Conservation (phyloP, 1,140 invertebrate species). For the Lordiphosa collinella region DNA sequence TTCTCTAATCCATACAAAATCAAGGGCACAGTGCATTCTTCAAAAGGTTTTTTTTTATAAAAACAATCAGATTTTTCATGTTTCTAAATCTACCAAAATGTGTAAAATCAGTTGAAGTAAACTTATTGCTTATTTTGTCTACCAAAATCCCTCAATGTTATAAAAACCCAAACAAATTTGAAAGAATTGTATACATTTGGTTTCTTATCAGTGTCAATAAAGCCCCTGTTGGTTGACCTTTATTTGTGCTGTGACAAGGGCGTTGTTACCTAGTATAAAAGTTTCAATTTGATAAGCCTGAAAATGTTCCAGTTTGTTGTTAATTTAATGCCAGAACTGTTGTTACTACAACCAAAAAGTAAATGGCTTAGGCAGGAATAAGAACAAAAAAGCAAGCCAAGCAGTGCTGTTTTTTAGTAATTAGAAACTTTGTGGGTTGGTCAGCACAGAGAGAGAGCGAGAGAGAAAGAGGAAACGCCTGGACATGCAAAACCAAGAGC, state of each 20-base stretch:
- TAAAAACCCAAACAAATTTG: too few relatives aligned
- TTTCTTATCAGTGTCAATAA: too few relatives aligned
- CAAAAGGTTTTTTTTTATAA: too few relatives aligned
- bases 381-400: slow-evolving; percentile 12
- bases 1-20: too few relatives aligned
- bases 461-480: slow-evolving; percentile 10
- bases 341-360: not conserved
- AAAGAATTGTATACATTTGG: too few relatives aligned
- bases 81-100: too few relatives aligned
- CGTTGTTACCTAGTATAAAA: slow-evolving; percentile 26
- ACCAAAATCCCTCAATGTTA: too few relatives aligned
- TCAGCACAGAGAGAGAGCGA: not conserved
- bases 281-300: slow-evolving; percentile 40
- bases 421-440: slow-evolving; percentile 46
- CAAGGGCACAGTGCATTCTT: too few relatives aligned
- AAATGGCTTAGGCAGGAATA: not conserved
- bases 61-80: too few relatives aligned
- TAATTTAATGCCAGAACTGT: not conserved
- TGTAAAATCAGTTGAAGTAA: too few relatives aligned
- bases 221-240: too few relatives aligned
- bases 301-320: slow-evolving; percentile 2
- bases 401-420: slow-evolving; percentile 58
- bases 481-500: slow-evolving; percentile 5
- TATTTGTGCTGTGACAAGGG: slow-evolving; percentile 31
- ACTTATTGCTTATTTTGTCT: too few relatives aligned